Conservation (phyloP, 2,797 vertebrate species). For the Momotus momota region DNA sequence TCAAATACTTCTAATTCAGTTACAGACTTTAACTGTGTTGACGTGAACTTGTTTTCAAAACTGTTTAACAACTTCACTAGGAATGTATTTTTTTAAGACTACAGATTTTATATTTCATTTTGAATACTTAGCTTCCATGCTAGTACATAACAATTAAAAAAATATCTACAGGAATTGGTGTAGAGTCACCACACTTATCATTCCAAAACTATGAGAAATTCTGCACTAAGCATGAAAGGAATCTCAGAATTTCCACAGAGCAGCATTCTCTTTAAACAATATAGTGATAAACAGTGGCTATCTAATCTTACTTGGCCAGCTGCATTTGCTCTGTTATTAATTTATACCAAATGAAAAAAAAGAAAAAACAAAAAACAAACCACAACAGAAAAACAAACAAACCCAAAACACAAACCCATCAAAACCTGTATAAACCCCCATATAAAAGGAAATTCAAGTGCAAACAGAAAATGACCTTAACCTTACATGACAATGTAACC, state of each 20-base stretch:
- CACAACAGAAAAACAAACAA: no score
- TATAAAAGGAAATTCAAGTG: background rate
- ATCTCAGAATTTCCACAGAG: constrained; percentile 35
- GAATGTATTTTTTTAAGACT: background rate
- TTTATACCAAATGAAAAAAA: background rate
- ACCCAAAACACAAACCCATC: background rate
- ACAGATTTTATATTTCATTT: background rate
- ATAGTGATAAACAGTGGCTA: constrained; percentile 12
- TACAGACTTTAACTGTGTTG: background rate
- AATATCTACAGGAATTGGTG: background rate
- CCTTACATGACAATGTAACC: background rate
- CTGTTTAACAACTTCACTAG: background rate
- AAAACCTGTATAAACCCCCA: background rate
- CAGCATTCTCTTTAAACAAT: background rate
- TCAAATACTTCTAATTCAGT: background rate
- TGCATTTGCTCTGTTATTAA: constrained; percentile 48
- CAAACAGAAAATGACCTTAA: background rate
- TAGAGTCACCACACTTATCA: background rate
- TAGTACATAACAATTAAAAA: background rate
- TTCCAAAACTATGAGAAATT: background rate
- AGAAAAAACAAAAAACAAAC: background rate
- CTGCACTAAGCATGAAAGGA: background rate
- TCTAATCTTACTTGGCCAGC: constrained; percentile 28
- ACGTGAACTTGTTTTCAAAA: background rate
- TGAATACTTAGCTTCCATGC: background rate